Conservation (phyloP, 2,113 vertebrate genomes). For the Entomyzon cyanotis region DNA sequence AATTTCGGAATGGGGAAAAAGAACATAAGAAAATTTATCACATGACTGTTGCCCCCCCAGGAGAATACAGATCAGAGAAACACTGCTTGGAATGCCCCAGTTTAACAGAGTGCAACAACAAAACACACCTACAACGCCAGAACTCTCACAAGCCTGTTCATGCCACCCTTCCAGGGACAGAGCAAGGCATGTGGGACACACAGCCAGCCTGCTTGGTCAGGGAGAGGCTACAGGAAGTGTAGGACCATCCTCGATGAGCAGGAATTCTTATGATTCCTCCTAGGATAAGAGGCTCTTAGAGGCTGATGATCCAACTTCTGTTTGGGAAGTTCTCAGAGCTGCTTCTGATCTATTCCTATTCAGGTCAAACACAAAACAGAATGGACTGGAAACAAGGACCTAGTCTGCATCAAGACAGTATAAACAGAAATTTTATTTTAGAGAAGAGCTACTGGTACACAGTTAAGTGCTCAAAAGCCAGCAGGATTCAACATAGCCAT, state of each 20-base stretch:
- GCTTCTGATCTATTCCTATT: not conserved
- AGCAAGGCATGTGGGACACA: accelerated
- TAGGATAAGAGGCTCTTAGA: not conserved
- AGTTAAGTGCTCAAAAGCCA: not conserved
- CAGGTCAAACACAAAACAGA: not conserved
- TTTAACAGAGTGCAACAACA: not conserved
- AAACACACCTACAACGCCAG: not conserved
- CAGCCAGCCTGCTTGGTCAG: not conserved
- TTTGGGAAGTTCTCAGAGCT: not conserved
- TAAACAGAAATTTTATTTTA: not conserved
- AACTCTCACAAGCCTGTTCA: not conserved
- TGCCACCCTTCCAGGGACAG: not conserved
- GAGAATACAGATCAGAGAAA: not conserved
- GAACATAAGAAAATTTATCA: accelerated
- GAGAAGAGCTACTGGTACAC: not conserved
- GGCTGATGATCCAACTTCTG: not conserved
- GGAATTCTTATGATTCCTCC: not conserved
- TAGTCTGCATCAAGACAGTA: not conserved
- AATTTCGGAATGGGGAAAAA: accelerated
- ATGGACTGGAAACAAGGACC: not conserved
- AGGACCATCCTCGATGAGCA: not conserved
- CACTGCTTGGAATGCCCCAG: not conserved
- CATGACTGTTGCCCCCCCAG: accelerated
- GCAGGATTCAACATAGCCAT: not conserved
- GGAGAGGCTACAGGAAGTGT: not conserved